A percentile compares a stretch with the other conserved stretches of the same genome.
Evolutionary conservation across 2,113 vertebrate genomes (phyloP).

Genomic region (Lynx canadensis): DNA sequence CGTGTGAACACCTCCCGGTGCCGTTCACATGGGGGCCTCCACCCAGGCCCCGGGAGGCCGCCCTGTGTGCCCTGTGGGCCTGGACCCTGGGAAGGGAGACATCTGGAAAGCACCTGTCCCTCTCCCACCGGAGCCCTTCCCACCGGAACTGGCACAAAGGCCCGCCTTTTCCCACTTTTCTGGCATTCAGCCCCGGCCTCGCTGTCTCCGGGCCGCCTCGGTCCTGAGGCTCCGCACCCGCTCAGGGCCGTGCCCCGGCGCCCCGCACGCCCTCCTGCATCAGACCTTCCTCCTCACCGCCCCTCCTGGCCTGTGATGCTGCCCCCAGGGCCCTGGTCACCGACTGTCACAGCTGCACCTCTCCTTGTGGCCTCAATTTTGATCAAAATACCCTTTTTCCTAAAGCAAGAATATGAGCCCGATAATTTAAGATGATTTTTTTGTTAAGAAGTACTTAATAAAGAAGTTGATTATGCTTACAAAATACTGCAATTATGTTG

Average conservation of each 20-base stretch:
- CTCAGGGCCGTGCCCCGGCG: background rate
- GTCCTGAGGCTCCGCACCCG: background rate
- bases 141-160: background rate
- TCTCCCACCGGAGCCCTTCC: background rate
- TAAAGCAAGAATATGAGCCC: background rate
- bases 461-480: background rate
- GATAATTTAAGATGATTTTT: background rate
- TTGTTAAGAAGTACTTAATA: background rate
- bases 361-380: background rate
- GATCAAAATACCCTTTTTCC: background rate
- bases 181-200: background rate
- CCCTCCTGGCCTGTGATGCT: rapidly evolving
- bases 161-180: background rate
- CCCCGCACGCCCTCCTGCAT: background rate
- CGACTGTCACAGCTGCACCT: rapidly evolving
- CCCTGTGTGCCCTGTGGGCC: background rate
- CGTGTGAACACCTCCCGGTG: no score
- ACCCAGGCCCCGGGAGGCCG: background rate
- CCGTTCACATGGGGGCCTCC: background rate
- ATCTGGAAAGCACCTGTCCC: background rate
- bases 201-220: background rate
- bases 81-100: no score
- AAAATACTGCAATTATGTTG: background rate
- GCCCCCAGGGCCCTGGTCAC: background rate
- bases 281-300: background rate